Evolutionary conservation across 2,888 invertebrate genomes (phyloP), one percentile per base, ranked within the genome.

Genomic region (Plutella xylostella): DNA sequence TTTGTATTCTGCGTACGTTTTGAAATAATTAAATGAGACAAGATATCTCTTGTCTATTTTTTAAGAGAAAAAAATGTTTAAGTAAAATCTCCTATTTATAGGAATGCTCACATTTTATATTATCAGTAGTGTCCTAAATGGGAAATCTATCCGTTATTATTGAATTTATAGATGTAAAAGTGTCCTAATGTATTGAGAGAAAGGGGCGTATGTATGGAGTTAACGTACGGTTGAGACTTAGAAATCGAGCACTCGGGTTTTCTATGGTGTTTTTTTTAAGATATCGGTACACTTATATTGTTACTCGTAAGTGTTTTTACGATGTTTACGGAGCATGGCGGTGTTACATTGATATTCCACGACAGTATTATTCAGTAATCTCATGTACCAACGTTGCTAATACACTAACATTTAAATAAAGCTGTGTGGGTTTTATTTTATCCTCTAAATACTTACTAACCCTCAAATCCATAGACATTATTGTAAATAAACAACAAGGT

Each of bases 341-440:
- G 61, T 61, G 67, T 65, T 65, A 66, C 62, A 58, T 51, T 58
- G 65, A 65, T 76, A 73, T 64, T 70, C 72, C 72, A 73, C 68
- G 60, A 66, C 83, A 83, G 82, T 83, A 83, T 83, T 83, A 82
- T 66, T 70, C 79, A 76, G 72, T 82, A 80, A 82, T 78, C 72
- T 79, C 71, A 77, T 82, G 83, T 83, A 83, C 83, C 82, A 80
- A 82, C 73, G 79, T 83, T 82, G 82, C 82, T 83, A 82, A 80
- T 82, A 83, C 79, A 83, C 82, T 78, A 77, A 80, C 78, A 82
- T 82, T 82, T 75, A 80, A 78, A 74, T 77, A 72, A 61, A 49
- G 55, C 43, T 34, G 2, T 2, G 4, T 20, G 11, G 11, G 33
- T 49, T 47, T 22, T 50, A 45, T 61, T 50, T 48, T 30, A 11